Conservation (phyloP, 2,888 invertebrate genomes). For the Mythimna ferrago region DNA sequence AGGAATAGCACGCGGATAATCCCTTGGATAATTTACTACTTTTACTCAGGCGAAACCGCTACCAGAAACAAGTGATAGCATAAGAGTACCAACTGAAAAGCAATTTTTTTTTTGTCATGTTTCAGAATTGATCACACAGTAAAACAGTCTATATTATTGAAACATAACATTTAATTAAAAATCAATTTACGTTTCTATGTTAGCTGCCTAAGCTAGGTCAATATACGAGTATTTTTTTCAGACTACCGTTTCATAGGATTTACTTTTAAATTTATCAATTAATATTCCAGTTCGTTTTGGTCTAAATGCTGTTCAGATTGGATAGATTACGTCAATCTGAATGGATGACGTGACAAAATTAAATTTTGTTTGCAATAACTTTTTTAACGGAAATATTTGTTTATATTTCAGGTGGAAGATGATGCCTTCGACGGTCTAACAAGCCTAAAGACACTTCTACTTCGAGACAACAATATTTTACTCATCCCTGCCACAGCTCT, state of each 20-base stretch:
- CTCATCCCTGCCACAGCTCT: constrained; percentile 96
- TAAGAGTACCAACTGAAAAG: neutral
- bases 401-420: constrained; percentile 94
- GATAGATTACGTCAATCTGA: neutral
- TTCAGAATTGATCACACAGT: neutral
- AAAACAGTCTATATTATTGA: neutral
- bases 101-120: neutral
- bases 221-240: neutral
- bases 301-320: constrained; percentile 5
- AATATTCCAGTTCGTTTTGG: neutral
- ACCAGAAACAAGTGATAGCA: too few relatives aligned
- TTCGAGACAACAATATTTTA: constrained; percentile 97
- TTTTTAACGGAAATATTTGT: neutral
- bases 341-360: neutral
- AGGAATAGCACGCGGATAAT: too few relatives aligned
- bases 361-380: neutral
- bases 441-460: constrained; percentile 93
- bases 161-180: neutral
- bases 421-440: constrained; percentile 96
- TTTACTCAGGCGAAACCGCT: too few relatives aligned
- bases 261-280: neutral
- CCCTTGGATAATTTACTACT: too few relatives aligned
- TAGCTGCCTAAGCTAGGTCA: neutral
- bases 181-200: neutral
- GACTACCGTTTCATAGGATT: neutral